phyloP scores from a whole-genome alignment of 2,888 invertebrate species.

The Sphecodes monilicornis region DNA sequence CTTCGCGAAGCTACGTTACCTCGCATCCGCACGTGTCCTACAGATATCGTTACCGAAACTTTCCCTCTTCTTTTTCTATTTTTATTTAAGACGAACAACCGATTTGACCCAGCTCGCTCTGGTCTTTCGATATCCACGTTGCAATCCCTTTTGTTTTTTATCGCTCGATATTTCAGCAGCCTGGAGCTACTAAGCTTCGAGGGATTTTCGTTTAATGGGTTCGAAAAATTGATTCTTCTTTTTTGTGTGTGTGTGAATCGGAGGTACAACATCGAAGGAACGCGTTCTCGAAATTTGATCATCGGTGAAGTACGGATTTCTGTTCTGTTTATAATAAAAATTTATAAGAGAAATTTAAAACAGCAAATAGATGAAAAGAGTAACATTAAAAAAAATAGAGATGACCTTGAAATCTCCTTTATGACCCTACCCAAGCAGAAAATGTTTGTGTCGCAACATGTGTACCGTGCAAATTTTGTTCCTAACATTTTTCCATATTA shows the following conservation, averaged over 20 bases:
- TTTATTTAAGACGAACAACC: background rate
- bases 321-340: too few relatives aligned
- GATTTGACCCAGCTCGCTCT: background rate
- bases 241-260: background rate
- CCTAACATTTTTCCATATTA: too few relatives aligned
- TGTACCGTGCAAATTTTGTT: too few relatives aligned
- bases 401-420: too few relatives aligned
- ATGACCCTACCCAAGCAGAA: too few relatives aligned
- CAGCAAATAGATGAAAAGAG: too few relatives aligned
- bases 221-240: background rate
- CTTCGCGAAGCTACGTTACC: background rate
- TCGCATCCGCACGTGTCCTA: background rate
- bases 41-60: background rate
- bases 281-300: background rate
- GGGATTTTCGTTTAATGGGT: background rate
- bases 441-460: too few relatives aligned
- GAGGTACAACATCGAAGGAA: background rate
- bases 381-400: too few relatives aligned
- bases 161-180: background rate
- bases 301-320: too few relatives aligned
- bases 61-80: background rate
- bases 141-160: background rate
- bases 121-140: background rate
- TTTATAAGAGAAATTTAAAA: too few relatives aligned
- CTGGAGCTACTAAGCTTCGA: background rate